Evolutionary conservation across 2,113 vertebrate genomes (phyloP).

Genomic region (Mungos mungo): DNA sequence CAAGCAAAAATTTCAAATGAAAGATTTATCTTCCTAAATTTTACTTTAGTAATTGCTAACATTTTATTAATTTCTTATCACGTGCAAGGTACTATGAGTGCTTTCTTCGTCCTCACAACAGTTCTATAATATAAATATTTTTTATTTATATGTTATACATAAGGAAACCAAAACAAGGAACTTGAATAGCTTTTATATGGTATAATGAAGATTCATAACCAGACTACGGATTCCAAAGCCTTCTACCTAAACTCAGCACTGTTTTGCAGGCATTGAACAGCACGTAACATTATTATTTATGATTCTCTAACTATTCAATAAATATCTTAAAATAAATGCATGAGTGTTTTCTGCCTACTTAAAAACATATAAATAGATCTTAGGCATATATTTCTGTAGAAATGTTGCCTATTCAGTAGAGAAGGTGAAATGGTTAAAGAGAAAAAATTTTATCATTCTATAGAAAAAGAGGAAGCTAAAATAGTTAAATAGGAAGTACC

Average conservation of each 20-base stretch:
- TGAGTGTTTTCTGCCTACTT: neutral
- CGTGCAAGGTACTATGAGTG: neutral
- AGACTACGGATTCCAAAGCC: neutral
- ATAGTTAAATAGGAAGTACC: neutral
- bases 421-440: neutral
- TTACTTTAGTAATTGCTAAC: neutral
- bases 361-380: neutral
- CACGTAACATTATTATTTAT: neutral
- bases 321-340: neutral
- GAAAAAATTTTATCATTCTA: neutral
- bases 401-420: neutral
- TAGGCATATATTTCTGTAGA: neutral
- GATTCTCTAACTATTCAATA: neutral
- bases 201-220: neutral
- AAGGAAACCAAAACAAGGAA: neutral
- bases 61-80: conserved; percentile 5
- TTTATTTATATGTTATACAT: neutral
- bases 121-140: neutral
- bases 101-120: neutral
- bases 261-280: neutral
- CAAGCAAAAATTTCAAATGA: neutral
- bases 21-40: neutral
- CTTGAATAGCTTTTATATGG: neutral
- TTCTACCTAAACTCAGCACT: neutral
- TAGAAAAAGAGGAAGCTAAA: neutral